Percentiles rank a stretch among this genome's conserved stretches.
Evolutionary conservation across 2,113 vertebrate genomes (phyloP).

Genomic region (Potamarius usumacintae): DNA sequence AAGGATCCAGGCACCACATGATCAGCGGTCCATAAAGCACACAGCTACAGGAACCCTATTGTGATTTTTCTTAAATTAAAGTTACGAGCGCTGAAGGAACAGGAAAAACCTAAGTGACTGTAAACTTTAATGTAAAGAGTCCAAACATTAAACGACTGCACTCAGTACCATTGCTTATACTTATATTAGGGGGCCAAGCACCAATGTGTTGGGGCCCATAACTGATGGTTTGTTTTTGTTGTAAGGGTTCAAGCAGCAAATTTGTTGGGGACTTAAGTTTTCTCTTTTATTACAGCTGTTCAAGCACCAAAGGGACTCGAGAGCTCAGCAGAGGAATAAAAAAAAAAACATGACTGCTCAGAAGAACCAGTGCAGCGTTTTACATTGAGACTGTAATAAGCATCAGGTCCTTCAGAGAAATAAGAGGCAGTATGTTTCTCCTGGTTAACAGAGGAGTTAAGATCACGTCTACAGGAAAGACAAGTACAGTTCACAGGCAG

Average conservation of each 20-base stretch:
- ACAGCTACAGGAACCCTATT: not conserved
- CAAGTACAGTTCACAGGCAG: not conserved
- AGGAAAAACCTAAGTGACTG: not conserved
- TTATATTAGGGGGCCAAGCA: not conserved
- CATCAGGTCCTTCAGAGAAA: not conserved
- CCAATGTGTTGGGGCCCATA: not conserved
- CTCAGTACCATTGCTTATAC: not conserved
- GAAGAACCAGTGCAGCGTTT: not conserved
- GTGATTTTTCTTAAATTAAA: not conserved
- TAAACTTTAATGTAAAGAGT: not conserved
- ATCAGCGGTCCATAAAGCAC: not conserved
- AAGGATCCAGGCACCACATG: too few relatives aligned
- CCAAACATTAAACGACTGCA: not conserved
- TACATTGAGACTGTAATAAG: not conserved
- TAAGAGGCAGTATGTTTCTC: not conserved
- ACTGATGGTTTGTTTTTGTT: not conserved
- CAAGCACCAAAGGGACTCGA: not conserved
- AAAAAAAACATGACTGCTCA: not conserved
- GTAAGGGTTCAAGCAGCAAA: not conserved
- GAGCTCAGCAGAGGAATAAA: not conserved
- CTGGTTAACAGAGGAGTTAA: not conserved
- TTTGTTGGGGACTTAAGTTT: not conserved
- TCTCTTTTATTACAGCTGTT: not conserved
- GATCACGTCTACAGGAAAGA: not conserved
- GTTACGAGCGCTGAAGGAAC: not conserved